Base-by-base conservation (phyloP, 2,888 invertebrate genomes). In the Drosophila phalerata region DNA sequence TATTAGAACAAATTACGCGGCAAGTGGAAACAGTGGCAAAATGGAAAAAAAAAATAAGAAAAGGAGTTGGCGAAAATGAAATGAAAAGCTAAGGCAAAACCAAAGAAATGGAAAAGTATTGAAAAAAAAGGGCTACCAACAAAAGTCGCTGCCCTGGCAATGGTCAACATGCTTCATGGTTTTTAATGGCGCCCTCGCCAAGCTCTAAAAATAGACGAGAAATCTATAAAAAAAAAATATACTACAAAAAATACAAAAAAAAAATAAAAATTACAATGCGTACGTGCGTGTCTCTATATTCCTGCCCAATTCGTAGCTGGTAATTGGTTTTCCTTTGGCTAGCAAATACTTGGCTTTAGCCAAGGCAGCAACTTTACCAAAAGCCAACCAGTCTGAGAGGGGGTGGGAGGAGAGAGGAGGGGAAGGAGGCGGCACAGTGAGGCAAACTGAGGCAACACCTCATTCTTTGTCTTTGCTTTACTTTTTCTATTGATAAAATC, bases 401-500 rank as follows among this genome's bases (percentile, higher is more conserved):
- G 5, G 15, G 17, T 1, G 8, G 2, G n/a, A n/a, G 0, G 38
- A 38, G 17, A 6, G 4, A 9, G 9, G 17, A 5, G 42, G 19
- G 19, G 19, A 6, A 6, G 19, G 22, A 4, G 2, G 4, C 3
- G 22, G 22, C 3, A 22, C 22, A 4, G 22, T 22, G 1, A 22
- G 22, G 3, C 5, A 11, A 11, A 4, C 3, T 22, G 1, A 22
- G 22, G 3, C 5, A 11, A 11, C 42, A 42, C 42, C 47, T 28
- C 6, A 32, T 38, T 48, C 49, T 37, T 57, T 57, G 70, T 71
- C 66, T 63, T 60, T 60, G 62, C 53, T 30, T 42, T 38, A 55
- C 51, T 52, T 66, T 66, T 58, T 60, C 73, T 76, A 86, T 87
- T 88, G 85, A 88, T 88, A 82, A 83, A 83, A 88, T 88, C 82